These are phyloP conservation scores for Pyrrhosoma nymphula DNA, from an alignment of 2,888 invertebrate genomes.

Conservation along the genomic window DNA sequence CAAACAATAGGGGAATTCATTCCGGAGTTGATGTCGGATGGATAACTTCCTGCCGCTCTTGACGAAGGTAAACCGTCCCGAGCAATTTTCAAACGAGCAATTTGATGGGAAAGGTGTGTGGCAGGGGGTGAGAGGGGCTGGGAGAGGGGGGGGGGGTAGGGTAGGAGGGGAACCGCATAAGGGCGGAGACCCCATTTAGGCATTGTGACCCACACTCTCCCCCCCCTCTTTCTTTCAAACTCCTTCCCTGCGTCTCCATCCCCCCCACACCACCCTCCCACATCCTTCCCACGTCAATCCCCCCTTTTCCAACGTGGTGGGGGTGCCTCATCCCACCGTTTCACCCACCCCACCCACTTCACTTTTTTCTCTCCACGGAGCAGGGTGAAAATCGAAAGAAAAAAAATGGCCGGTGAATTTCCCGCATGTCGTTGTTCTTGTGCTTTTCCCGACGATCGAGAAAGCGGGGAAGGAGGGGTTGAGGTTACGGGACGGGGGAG, in stretches of 20 bases:
- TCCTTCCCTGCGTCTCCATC: not conserved
- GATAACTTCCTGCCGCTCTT: constrained; percentile 20
- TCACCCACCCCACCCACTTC: not conserved
- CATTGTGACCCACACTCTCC: not conserved
- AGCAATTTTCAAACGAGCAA: constrained; percentile 26
- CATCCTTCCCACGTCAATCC: not conserved
- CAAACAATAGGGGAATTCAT: constrained; percentile 36
- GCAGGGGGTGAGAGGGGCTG: too few relatives aligned
- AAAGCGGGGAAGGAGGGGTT: not conserved
- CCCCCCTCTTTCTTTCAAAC: not conserved
- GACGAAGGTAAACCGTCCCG: not conserved
- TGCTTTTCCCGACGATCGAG: not conserved
- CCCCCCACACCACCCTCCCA: not conserved
- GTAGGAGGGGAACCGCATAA: too few relatives aligned
- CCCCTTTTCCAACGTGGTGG: not conserved
- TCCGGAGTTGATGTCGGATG: constrained; percentile 16
- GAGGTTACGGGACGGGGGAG: not conserved
- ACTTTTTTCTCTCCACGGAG: not conserved
- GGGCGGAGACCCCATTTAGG: not conserved
- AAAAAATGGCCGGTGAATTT: not conserved
- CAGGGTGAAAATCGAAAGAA: not conserved
- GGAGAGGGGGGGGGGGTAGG: too few relatives aligned
- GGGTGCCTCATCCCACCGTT: not conserved
- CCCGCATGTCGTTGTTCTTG: not conserved
- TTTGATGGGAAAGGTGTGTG: constrained; percentile 1